Evolutionary conservation across 1,140 invertebrate species (phyloP), one percentile per base, ranked within the genome.

Genomic region (Sarcophaga bullata): DNA sequence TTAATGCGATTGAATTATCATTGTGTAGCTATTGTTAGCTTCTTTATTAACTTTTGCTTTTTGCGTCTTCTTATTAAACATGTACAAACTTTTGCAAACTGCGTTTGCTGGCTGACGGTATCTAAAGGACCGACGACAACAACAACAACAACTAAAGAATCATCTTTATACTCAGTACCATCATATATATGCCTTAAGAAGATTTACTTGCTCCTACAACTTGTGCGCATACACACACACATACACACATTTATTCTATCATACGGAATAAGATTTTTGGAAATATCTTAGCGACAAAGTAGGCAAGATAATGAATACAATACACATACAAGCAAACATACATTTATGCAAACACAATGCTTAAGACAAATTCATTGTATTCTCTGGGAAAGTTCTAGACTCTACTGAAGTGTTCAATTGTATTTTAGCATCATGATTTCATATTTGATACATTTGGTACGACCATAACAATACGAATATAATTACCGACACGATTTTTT

Each of bases 21-120:
- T 76, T 49, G 73, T 49, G 73, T 49, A 76, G 46, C 73, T 76
- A 76, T 76, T 76, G 73, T 76, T 76, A 49, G 73, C 73, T 76
- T 47, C 73, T 49, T 76, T 76, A 76, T 76, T 76, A 76, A 76
- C 73, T 76, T 76, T 76, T 76, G 73, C 73, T 49, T 76, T 62
- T 49, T 15, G 47, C 47, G 6, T 76, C 6, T 8, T 48, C 46
- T 49, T 46, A 76, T 17, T 76, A 17, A 8, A 8, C 73, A 49
- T 46, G 49, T 76, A 76, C 48, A 17, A 48, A n/a, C 62, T 68
- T 10, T 58, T 58, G 62, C 73, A 37, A 37, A 37, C 25, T 49
- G 48, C 15, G n/a, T 9, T 49, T 17, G 8, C 11, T 15, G 73
- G 37, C 37, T 17, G 19, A 4, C 25, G 8, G 19, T 6, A 37